These are phyloP conservation scores for Oxycera nigricornis DNA, from an alignment of 2,888 invertebrate species.

Conservation along the genomic window DNA sequence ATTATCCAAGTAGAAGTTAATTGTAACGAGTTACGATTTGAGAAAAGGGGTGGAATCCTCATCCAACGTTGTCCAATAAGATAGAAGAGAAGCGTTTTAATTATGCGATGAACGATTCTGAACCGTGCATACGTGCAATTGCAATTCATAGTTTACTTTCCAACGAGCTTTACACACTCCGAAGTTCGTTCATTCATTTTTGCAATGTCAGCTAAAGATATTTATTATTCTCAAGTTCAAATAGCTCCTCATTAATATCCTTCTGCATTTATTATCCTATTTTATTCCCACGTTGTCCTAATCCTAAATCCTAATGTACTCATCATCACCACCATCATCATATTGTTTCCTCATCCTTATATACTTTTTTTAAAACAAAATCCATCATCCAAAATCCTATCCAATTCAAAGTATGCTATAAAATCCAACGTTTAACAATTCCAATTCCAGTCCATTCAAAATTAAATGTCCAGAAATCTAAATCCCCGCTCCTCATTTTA, in stretches of 20 bases:
- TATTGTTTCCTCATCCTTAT: not conserved
- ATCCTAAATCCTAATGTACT: conserved; percentile 40
- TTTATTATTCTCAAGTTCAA: not conserved
- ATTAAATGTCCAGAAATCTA: conserved; percentile 46
- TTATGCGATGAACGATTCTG: conserved; percentile 24
- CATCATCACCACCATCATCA: conserved; percentile 35
- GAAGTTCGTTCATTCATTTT: conserved; percentile 7
- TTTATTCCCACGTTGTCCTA: conserved; percentile 45
- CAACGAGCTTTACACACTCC: not conserved
- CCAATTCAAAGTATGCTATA: too few relatives aligned
- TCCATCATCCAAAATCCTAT: conserved; percentile 44
- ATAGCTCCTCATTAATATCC: not conserved
- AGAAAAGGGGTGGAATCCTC: conserved; percentile 12
- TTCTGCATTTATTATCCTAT: not conserved
- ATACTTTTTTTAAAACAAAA: conserved; percentile 30
- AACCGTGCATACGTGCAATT: conserved; percentile 17
- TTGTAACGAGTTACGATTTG: conserved; percentile 6
- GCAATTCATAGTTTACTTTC: not conserved
- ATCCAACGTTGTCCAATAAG: conserved; percentile 30
- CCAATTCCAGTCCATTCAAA: conserved; percentile 46
- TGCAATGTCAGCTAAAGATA: not conserved
- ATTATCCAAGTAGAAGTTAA: not conserved
- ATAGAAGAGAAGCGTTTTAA: not conserved
- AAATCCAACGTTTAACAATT: conserved; percentile 41
- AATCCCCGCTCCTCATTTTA: conserved; percentile 43